Evolutionary conservation across 2,797 vertebrate species (phyloP), one percentile per base, ranked within the genome.

Genomic region (Myiothlypis chrysogaster): DNA sequence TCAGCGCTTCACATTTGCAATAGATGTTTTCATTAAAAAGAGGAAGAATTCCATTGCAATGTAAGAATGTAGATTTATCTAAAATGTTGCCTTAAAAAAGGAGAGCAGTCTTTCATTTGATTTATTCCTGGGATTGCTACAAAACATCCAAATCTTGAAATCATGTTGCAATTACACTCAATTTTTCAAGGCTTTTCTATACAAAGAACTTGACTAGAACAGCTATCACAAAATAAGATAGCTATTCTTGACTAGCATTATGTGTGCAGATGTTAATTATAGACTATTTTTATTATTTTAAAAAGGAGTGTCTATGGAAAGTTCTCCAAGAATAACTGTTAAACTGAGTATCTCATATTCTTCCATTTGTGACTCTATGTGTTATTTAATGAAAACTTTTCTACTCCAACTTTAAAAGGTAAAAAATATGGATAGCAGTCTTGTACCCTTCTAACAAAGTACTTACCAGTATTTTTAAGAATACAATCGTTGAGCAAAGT

Each of bases 231-330:
- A 84, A 96, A 76, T 59, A 66, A 89, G 83, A 70, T 3, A 63
- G 73, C 39, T 69, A 70, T 94, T 90, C 19, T 73, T 90, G 63
- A 92, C 39, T 2, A 3, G 32, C 27, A 30, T 92, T 80, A 57
- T 70, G 15, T 53, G 25, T 73, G 66, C 66, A 70, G 86, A 91
- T 28, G 16, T 87, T 87, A 90, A 68, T 90, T 70, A 68, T 35
- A 88, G 85, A 56, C 44, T 90, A 59, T 64, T 94, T 83, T 84
- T 93, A 61, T 86, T 90, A 64, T 88, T 94, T 72, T 73, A 32
- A 78, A 91, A 86, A 71, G 22, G 18, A 84, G 30, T 82, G n/a
- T 84, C 70, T 77, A 3, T 69, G 55, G 72, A 89, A 76, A 93
- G 9, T 34, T 78, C 46, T 89, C 70, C 77, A 91, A 87, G 66